Evolutionary conservation across 2,113 vertebrate genomes (phyloP).

Genomic region (Nestor notabilis): DNA sequence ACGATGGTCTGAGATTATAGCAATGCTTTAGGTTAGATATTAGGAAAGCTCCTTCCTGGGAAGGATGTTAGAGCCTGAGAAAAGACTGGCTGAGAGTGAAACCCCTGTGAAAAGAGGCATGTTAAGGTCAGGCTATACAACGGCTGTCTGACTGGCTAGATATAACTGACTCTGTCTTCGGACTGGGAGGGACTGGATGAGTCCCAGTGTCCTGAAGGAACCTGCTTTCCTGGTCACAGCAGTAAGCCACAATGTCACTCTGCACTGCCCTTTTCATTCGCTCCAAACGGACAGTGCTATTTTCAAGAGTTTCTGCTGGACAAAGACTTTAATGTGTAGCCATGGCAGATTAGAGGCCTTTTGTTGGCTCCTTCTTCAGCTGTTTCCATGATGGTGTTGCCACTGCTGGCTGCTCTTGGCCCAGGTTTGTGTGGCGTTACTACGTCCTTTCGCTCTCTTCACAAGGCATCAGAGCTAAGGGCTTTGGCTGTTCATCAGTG

Average conservation of each 20-base stretch:
- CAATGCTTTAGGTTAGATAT: not conserved
- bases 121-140: not conserved
- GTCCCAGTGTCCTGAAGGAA: not conserved
- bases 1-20: rapidly evolving
- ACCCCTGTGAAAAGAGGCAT: not conserved
- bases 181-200: not conserved
- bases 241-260: not conserved
- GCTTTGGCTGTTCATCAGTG: not conserved
- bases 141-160: not conserved
- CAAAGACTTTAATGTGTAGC: not conserved
- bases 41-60: not conserved
- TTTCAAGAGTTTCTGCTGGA: not conserved
- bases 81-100: not conserved
- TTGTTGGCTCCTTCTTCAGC: not conserved
- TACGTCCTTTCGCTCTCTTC: not conserved
- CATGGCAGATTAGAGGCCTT: not conserved
- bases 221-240: not conserved
- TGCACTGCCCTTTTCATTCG: not conserved
- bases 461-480: not conserved
- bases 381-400: rapidly evolving
- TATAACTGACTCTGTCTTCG: not conserved
- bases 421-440: rapidly evolving
- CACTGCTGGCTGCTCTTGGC: not conserved
- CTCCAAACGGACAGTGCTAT: not conserved
- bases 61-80: not conserved